Evolutionary conservation across 2,113 vertebrate genomes (phyloP), one percentile per base, ranked within the genome.

Genomic region (Okapia johnstoni): DNA sequence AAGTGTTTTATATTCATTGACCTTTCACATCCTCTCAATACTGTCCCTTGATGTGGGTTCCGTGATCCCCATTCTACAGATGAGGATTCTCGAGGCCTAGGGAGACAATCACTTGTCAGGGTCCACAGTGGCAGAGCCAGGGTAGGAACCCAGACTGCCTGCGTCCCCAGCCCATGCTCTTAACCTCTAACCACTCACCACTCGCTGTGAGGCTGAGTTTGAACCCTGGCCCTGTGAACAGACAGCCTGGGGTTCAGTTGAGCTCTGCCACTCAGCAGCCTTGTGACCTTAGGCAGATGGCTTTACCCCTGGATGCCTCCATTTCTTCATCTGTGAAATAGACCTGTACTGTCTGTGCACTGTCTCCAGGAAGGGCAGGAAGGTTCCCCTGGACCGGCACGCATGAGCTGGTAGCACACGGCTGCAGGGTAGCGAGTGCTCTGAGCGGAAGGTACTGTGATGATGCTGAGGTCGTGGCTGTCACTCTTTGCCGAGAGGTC

Each of bases 161-260:
- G 3, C 13, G 4, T 17, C 28, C 48, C 2, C 2, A 58, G 76
- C 43, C 33, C 28, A 6, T 26, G 14, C 57, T 46, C 14, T 19
- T 58, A 1, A 54, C 17, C 19, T 15, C 30, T 57, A 0, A 48
- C 23, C 28, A 13, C 30, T 57, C 4, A 0, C 30, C 28, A 43
- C 30, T 12, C 6, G 50, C 95, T 73, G 7, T 61, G 0, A 1
- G 48, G 25, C 28, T 9, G 4, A 48, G 25, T 61, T 84, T 70
- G 93, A 61, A 77, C 93, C 58, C 61, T 89, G 79, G 30, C 80
- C 81, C 86, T 54, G 80, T 58, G 26, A 50, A 60, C 54, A 89
- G 66, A 94, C 58, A 93, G 43, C n/a, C 50, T 87, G 58, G 25
- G 55, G 33, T n/a, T 57, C 5, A 0, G 43, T 33, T 73, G 77